Evolutionary conservation across 1,140 invertebrate genomes (phyloP), one percentile per base, ranked within the genome.

Genomic region (Helicoverpa armigera): DNA sequence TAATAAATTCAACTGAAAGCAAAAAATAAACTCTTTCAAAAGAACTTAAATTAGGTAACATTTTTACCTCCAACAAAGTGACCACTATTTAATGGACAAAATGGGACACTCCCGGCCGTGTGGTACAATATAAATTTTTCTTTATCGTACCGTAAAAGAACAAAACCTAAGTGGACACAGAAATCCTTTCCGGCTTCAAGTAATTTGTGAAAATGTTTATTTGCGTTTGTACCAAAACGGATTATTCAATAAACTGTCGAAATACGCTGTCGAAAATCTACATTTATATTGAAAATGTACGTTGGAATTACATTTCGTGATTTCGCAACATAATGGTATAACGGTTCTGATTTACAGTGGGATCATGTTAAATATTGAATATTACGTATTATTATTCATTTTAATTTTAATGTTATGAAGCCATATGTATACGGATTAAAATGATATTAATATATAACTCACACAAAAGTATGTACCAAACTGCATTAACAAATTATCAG

Each of bases 131-230:
- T 56, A 74, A 80, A 23, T 75, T 70, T 65, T 50, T n/a, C 50
- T 80, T 80, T 80, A 80, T 80, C n/a, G 79, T 61, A 16, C 61
- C 14, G 14, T 67, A 75, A 67, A 48, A 50, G 31, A 75, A 80
- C 75, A 80, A 80, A 80, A 80, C 70, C 18, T 50, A 53, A 54
- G 72, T 43, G 79, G 60, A 80, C 79, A 80, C 5, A 2, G 79
- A 75, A 80, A 80, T 43, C 79, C 79, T 75, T 74, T 80, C 58
- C 60, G 56, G 69, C 31, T 56, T 43, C 23, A 0, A 56, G 48
- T 67, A 14, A 60, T 61, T 56, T 51, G 35, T 18, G 61, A 35
- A 69, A 51, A 76, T 63, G 2, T 51, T 23, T 60, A n/a, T 48
- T 63, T 76, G 23, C 29, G 29, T 53, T 11, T 14, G 10, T 13